These are phyloP conservation scores for Sapayoa aenigma DNA, from an alignment of 2,113 vertebrate genomes.

Conservation along the genomic window DNA sequence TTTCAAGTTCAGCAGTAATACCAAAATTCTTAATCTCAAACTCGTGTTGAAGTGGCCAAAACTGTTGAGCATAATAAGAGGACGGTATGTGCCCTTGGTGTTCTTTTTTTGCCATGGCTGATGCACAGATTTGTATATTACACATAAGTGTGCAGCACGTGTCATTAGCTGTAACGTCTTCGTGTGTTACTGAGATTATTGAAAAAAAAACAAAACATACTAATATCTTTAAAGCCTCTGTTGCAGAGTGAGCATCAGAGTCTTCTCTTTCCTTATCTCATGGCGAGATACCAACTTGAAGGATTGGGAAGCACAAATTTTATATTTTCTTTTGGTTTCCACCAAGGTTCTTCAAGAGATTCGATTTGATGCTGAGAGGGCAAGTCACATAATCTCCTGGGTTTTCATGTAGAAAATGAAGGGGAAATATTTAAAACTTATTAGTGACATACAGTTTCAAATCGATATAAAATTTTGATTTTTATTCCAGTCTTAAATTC, in stretches of 20 bases:
- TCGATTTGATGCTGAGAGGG: background rate
- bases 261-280: background rate
- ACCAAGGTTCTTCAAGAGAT: background rate
- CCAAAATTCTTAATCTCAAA: background rate
- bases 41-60: background rate
- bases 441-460: background rate
- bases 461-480: background rate
- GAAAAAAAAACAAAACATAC: background rate
- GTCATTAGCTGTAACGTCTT: background rate
- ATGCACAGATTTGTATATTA: background rate
- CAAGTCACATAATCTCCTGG: background rate
- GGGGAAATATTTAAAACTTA: background rate
- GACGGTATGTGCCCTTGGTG: background rate
- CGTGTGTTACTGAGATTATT: background rate
- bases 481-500: background rate
- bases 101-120: background rate
- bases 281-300: accelerated
- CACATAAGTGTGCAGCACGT: background rate
- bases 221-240: background rate
- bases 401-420: background rate
- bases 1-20: background rate
- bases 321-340: background rate
- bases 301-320: background rate
- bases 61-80: background rate
- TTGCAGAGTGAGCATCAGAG: background rate